Conservation (phyloP, 2,888 invertebrate species). For the Cephus sareptanus region DNA sequence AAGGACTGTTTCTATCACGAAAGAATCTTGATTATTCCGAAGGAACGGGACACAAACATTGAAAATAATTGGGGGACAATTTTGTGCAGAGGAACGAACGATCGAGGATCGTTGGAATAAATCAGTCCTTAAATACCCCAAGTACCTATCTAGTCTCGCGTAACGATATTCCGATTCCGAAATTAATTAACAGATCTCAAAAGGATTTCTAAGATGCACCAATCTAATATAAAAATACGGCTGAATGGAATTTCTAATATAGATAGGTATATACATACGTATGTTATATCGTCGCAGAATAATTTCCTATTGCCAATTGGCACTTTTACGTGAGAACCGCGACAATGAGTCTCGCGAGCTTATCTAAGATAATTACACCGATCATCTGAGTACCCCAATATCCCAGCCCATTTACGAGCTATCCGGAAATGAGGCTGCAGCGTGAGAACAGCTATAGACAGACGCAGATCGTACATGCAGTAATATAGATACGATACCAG, state of each 20-base stretch:
- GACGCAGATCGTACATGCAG: neutral
- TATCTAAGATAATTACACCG: neutral
- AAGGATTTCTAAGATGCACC: neutral
- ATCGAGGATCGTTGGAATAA: neutral
- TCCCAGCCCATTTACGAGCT: neutral
- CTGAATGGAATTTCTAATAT: neutral
- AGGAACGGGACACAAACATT: neutral
- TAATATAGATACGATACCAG: neutral
- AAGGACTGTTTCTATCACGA: neutral
- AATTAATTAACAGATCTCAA: neutral
- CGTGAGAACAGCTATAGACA: neutral
- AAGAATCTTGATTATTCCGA: neutral
- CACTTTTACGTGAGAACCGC: neutral
- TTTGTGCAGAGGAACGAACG: neutral
- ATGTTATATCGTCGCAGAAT: neutral
- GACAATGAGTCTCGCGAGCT: neutral
- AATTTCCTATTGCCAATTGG: neutral
- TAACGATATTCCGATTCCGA: neutral
- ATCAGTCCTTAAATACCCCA: neutral
- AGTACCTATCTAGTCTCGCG: neutral
- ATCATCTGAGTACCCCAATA: neutral
- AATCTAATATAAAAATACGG: neutral
- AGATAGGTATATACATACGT: neutral
- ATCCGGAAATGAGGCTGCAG: neutral
- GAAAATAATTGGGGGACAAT: neutral